These are phyloP conservation scores for Pollenia labialis DNA, from an alignment of 2,888 invertebrate species.

Conservation along the genomic window DNA sequence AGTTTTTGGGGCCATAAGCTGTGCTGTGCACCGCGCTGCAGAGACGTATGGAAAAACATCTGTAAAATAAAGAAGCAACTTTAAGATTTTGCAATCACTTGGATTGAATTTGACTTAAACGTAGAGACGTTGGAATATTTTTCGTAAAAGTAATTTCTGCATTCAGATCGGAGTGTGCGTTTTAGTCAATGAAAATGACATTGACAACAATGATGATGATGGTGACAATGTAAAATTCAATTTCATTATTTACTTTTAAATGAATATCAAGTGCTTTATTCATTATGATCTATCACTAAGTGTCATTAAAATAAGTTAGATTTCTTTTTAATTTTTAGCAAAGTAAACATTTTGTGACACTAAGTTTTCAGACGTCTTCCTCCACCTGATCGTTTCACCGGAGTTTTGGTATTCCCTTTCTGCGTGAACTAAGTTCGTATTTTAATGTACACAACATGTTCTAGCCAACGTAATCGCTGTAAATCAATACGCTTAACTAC, in stretches of 20 bases:
- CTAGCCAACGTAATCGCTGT: too few relatives aligned
- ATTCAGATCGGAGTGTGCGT: slow-evolving; percentile 18
- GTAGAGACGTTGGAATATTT: slow-evolving; percentile 41
- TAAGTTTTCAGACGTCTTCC: too few relatives aligned
- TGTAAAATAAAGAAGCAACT: slow-evolving; percentile 42
- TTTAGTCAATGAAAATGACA: slow-evolving; percentile 28
- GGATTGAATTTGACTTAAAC: slow-evolving; percentile 67
- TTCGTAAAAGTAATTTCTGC: slow-evolving; percentile 21
- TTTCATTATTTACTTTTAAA: not conserved
- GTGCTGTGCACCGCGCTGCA: not conserved
- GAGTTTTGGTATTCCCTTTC: too few relatives aligned
- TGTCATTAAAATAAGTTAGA: too few relatives aligned
- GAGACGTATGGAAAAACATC: slow-evolving; percentile 23
- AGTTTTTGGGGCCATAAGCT: slow-evolving; percentile 12
- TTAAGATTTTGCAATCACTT: slow-evolving; percentile 44
- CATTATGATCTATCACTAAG: too few relatives aligned
- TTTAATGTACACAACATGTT: too few relatives aligned
- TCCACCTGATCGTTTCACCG: too few relatives aligned
- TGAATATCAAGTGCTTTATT: too few relatives aligned
- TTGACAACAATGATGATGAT: slow-evolving; percentile 24
- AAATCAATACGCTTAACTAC: too few relatives aligned
- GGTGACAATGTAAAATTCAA: slow-evolving; percentile 42
- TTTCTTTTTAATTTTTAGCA: too few relatives aligned
- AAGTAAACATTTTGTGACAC: too few relatives aligned
- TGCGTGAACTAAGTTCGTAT: too few relatives aligned